Percentiles rank a stretch among this genome's conserved stretches.
These are phyloP conservation scores for Enchytraeus crypticus DNA, from an alignment of 2,888 invertebrate genomes.

Conservation along the genomic window DNA sequence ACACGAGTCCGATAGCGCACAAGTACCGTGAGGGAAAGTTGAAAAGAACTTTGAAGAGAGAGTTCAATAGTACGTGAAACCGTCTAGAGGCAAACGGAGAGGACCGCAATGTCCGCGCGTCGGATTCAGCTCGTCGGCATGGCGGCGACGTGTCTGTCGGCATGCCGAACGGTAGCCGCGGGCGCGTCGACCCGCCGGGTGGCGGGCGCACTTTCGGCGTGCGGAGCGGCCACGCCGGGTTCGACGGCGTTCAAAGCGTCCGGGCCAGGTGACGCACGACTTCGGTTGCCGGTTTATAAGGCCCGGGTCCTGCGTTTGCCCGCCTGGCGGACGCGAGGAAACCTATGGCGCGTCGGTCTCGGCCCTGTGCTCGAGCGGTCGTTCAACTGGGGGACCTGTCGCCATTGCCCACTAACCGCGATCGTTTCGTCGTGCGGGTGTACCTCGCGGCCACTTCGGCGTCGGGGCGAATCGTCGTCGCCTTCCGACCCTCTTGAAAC, in stretches of 20 bases:
- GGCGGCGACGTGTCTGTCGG: no score
- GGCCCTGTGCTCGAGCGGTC: conserved; percentile 11
- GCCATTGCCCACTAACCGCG: conserved; percentile 21
- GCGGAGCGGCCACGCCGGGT: conserved; percentile 32
- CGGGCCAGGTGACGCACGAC: conserved; percentile 15
- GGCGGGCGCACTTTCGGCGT: conserved; percentile 19
- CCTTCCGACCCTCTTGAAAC: conserved; percentile 58
- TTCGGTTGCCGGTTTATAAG: not conserved
- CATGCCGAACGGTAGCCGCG: no score
- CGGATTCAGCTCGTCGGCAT: no score
- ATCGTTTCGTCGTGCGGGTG: no score
- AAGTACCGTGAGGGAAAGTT: no score
- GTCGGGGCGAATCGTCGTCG: conserved; percentile 19
- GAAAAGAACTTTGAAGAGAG: no score
- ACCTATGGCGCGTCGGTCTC: conserved; percentile 17
- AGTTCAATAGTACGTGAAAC: no score
- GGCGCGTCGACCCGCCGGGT: no score
- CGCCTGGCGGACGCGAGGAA: conserved; percentile 15
- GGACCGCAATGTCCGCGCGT: no score
- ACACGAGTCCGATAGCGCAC: no score
- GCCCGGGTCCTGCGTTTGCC: not conserved
- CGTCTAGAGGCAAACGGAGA: no score
- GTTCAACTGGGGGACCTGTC: conserved; percentile 20
- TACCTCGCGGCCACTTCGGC: no score
- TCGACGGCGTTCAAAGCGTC: conserved; percentile 23